Conservation (phyloP, 1,140 invertebrate genomes). For the Apis florea region DNA sequence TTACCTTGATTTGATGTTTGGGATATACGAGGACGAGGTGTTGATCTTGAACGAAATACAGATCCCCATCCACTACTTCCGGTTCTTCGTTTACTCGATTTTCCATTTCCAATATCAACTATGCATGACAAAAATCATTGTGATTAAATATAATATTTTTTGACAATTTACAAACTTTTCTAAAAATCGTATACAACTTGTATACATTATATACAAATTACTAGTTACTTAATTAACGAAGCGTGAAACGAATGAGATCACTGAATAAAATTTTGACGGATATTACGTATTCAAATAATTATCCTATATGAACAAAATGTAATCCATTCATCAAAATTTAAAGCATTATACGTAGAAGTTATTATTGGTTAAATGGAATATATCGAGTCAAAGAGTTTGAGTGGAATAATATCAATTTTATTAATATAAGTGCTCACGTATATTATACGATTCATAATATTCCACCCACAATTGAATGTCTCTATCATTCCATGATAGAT, state of each 20-base stretch:
- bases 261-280: neutral
- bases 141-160: too few relatives aligned
- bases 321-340: slow-evolving; percentile 1
- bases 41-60: slow-evolving; percentile 54
- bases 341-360: neutral
- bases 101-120: slow-evolving; percentile 56
- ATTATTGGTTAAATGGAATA: neutral
- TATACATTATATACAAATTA: neutral
- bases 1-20: slow-evolving; percentile 14
- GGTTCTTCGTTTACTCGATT: slow-evolving; percentile 59
- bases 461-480: slow-evolving; percentile 10
- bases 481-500: slow-evolving; percentile 3
- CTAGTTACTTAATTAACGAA: neutral
- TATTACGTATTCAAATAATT: slow-evolving; percentile 21
- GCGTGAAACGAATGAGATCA: slow-evolving; percentile 22
- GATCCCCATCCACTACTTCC: slow-evolving; percentile 57
- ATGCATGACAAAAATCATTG: neutral
- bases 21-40: slow-evolving; percentile 41
- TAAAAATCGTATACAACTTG: neutral
- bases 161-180: neutral
- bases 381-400: neutral
- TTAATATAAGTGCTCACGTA: neutral
- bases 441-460: neutral
- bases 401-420: slow-evolving; percentile 20
- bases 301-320: neutral